Conservation (phyloP, 2,888 invertebrate species). For the Geophilus truncorum region DNA sequence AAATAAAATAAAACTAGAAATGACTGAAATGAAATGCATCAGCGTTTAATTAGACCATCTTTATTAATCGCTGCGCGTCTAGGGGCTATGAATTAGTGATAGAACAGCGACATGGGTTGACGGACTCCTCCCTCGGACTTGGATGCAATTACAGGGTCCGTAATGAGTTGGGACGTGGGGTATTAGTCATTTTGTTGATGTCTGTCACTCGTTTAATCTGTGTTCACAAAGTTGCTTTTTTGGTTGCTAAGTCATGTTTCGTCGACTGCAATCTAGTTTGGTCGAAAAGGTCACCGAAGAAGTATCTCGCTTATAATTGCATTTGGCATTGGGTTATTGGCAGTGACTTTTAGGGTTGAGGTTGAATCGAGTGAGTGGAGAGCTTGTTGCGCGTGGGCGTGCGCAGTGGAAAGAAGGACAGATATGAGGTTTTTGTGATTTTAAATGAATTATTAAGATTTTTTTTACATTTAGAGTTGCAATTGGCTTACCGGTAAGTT, state of each 20-base stretch:
- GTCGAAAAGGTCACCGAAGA: background rate
- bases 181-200: background rate
- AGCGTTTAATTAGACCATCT: background rate
- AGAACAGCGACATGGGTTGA: background rate
- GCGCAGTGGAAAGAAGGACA: too few species aligned
- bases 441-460: too few species aligned
- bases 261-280: background rate
- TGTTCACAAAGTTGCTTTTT: background rate
- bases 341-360: background rate
- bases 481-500: too few species aligned
- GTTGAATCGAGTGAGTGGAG: background rate
- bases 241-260: background rate
- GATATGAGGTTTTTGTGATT: too few species aligned
- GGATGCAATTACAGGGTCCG: background rate
- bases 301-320: background rate
- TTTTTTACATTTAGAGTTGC: too few species aligned
- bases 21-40: background rate
- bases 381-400: too few species aligned
- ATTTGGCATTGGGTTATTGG: background rate
- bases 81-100: background rate
- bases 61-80: background rate
- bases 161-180: background rate
- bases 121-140: background rate
- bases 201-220: background rate
- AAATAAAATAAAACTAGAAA: background rate